Percentiles rank a stretch among this genome's conserved stretches.
phyloP scores from a whole-genome alignment of 2,797 vertebrate genomes.

The Lagorchestes hirsutus region DNA sequence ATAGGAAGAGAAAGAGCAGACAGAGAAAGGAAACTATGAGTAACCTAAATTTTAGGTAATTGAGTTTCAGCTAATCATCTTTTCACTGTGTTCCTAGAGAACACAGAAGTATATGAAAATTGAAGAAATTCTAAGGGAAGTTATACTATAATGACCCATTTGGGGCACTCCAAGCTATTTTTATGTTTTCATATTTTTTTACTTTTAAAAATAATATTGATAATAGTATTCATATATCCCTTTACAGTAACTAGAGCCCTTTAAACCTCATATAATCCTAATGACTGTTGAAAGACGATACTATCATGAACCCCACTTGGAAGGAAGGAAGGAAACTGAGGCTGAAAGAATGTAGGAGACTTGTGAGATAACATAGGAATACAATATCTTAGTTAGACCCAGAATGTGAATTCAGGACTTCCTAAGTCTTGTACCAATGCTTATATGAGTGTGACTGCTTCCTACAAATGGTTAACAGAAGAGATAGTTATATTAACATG shows the following conservation, averaged over 20 bases:
- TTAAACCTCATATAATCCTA: background rate
- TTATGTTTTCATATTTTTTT: background rate
- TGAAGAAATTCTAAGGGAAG: background rate
- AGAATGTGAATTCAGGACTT: background rate
- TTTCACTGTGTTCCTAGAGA: background rate
- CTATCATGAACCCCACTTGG: background rate
- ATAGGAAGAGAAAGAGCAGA: background rate
- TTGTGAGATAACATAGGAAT: background rate
- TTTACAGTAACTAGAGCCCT: background rate
- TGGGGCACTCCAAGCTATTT: constrained; percentile 26
- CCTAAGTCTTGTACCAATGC: background rate
- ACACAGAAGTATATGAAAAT: background rate
- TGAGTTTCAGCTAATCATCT: constrained; percentile 3
- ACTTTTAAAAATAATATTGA: background rate
- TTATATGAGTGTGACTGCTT: background rate
- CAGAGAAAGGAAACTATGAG: background rate
- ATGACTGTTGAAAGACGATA: background rate
- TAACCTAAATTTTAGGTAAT: background rate
- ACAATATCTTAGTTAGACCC: background rate
- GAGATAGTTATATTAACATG: constrained; percentile 61
- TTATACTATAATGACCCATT: background rate
- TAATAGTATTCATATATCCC: background rate
- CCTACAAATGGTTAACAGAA: constrained; percentile 38
- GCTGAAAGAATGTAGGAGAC: background rate
- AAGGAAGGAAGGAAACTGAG: background rate